Evolutionary conservation across 2,113 vertebrate species (phyloP).

Genomic region (Todiramphus chloris): DNA sequence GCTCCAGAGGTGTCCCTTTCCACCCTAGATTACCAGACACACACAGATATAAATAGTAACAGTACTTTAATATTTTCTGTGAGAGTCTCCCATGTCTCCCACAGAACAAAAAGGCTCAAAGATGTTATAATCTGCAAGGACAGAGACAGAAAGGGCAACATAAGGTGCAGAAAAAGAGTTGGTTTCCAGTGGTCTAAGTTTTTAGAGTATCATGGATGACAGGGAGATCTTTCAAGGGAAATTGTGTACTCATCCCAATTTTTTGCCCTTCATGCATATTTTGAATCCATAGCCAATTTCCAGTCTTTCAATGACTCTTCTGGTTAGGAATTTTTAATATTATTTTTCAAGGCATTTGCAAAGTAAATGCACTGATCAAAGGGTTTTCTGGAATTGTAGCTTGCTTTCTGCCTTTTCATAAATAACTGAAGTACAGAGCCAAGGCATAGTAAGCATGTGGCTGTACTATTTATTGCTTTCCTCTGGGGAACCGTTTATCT

Average conservation of each 20-base stretch:
- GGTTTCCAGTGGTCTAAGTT: background rate
- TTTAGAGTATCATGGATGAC: background rate
- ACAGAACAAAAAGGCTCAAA: background rate
- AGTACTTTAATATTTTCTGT: background rate
- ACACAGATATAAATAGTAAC: background rate
- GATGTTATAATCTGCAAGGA: background rate
- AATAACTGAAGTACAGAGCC: background rate
- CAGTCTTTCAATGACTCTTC: background rate
- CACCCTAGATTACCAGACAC: background rate
- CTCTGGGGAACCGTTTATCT: slow-evolving; percentile 40
- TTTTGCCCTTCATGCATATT: background rate
- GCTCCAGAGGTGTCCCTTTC: background rate
- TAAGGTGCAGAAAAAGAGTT: background rate
- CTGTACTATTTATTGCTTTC: slow-evolving; percentile 33
- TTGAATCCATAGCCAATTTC: background rate
- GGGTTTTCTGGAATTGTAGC: background rate
- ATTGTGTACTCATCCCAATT: background rate
- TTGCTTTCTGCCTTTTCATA: background rate
- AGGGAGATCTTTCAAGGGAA: background rate
- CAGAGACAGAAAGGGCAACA: background rate
- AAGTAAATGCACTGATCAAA: background rate
- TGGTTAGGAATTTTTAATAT: background rate
- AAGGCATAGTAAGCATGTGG: background rate
- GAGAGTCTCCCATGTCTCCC: background rate
- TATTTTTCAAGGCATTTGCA: background rate